Conservation (phyloP, 2,888 invertebrate genomes). For the Clivina fossor region DNA sequence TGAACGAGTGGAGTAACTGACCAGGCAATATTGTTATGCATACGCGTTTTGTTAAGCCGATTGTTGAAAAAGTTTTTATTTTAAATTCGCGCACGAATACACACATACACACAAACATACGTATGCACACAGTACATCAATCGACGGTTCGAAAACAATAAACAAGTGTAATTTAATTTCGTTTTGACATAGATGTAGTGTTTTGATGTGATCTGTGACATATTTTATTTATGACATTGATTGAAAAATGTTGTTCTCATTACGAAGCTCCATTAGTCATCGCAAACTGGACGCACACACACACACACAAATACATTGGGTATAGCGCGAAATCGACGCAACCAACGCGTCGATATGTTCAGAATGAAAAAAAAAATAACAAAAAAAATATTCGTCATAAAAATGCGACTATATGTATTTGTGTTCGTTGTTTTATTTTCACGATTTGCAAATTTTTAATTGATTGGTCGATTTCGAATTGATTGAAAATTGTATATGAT, state of each 20-base stretch:
- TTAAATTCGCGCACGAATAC: constrained; percentile 16
- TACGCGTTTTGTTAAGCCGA: constrained; percentile 14
- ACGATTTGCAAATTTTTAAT: constrained; percentile 31
- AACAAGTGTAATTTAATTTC: constrained; percentile 35
- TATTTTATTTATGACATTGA: constrained; percentile 45
- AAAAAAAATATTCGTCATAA: no score
- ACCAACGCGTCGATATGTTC: no score
- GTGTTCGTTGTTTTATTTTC: constrained; percentile 14
- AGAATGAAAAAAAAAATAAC: no score
- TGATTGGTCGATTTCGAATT: no score
- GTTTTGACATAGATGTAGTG: constrained; percentile 34
- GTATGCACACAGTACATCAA: constrained; percentile 17
- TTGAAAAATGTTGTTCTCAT: constrained; percentile 44
- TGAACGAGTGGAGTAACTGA: no score
- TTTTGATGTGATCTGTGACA: constrained; percentile 41
- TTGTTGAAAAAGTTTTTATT: constrained; percentile 26
- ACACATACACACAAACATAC: no score
- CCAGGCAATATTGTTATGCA: not conserved
- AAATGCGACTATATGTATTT: no score
- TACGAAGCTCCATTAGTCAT: constrained; percentile 36
- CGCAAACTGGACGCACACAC: constrained; percentile 2
- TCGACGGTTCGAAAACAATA: constrained; percentile 30
- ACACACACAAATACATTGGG: not conserved
- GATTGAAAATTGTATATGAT: no score
- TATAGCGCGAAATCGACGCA: no score